Evolutionary conservation across 2,113 vertebrate species (phyloP), one percentile per base, ranked within the genome.

Genomic region (Sturnira hondurensis): DNA sequence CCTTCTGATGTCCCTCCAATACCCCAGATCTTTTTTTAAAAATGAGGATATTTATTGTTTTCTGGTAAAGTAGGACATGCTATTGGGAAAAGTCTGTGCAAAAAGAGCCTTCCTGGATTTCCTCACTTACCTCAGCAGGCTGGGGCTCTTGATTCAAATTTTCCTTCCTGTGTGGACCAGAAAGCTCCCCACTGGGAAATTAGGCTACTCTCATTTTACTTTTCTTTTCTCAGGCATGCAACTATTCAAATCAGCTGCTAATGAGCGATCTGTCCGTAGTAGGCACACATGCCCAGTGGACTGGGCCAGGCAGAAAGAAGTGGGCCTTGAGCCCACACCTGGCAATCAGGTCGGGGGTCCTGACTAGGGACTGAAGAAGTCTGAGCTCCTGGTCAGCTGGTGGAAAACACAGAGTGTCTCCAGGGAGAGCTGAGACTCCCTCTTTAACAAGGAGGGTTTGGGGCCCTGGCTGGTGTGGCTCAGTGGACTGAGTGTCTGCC

Each of bases 1-100:
- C 41, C 19, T 22, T 26, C 63, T 58, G 24, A 16, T 45, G 0
- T 47, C 41, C 67, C 20, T 24, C 43, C 28, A 36, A 28, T 36
- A 56, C 19, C 70, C 36, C 33, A 47, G 65, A 31, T 28, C 14
- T 26, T 52, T 67, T 54, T 52, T 36, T 26, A 41, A 96, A 97
- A 93, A 43, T 43, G 4, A 95, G 73, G 96, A 50, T 65, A 81
- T 98, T 98, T 98, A 98, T 97, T 98, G 89, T 96, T 81, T 98
- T 90, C 52, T 63, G 67, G 0, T 95, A 97, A 94, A 86, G 92
- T 5, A 63, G 47, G 61, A 56, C 84, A 19, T 77, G 56, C 74
- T 96, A 86, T 81, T 87, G 77, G 95, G 94, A 96, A 82, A 80
- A 95, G 74, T 96, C 94, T 89, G 50, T 89, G 86, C 22, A 96